Evolutionary conservation across 2,888 invertebrate species (phyloP), one percentile per base, ranked within the genome.

Genomic region (Drosophila multiciliata): DNA sequence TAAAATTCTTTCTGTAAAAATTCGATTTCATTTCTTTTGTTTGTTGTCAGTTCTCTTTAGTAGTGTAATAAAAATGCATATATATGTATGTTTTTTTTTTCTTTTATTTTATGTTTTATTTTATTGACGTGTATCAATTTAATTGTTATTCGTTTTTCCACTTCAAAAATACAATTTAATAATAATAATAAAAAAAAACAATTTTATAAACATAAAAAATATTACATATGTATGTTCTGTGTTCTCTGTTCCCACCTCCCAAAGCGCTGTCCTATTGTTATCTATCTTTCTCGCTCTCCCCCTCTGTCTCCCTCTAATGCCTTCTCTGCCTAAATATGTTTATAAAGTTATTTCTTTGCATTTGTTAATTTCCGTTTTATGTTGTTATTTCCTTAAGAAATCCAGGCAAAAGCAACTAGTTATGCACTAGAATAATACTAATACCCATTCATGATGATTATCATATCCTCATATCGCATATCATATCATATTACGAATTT

Each of bases 41-140:
- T 35, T 36, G 32, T 35, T 36, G 20, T 29, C 20, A 63, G 45
- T 35, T 42, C 36, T 35, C 15, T 23, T 8, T 1, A 11, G 48
- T 40, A 40, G 29, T 45, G 36, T 26, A 55, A 54, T 60, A 59
- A 69, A 73, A 73, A 60, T 55, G 26, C 66, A 66, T 52, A 45
- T 38, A 23, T 48, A 36, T 48, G n/a, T 71, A 60, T 17, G 52
- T 2, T 52, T 50, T 15, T 32, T 23, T 50, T n/a, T 53, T 20
- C 50, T 73, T 62, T 48, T 65, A 29, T 60, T 71, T 38, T 79
- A 69, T 71, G 54, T 80, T 82, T 77, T 82, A 73, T 73, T 89
- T 84, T 66, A 96, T 87, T 81, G 90, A 81, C 86, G 83, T 78
- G 75, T 79, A 89, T 87, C 86, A 89, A 86, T 88, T 86, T 55